Base-by-base conservation (phyloP, 2,113 vertebrate genomes). In the Ptychochromis oligacanthus region DNA sequence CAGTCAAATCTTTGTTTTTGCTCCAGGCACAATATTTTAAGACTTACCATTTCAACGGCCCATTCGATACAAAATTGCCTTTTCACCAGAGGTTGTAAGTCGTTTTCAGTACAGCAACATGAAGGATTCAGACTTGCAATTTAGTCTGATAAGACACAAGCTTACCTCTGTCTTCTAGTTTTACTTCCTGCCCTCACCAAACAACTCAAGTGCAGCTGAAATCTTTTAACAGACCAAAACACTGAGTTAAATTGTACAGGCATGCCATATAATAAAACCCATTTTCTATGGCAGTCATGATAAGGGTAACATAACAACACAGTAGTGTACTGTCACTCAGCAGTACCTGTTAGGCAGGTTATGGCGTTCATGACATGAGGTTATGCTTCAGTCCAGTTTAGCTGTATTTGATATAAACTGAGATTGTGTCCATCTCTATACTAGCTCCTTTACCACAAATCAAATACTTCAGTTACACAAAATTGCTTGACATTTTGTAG, bases 401-500 rank as follows among this genome's bases (percentile, higher is more conserved):
- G 81, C 80, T 81, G 31, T 80, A 87, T 54, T 86, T 80, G 56
- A 87, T 85, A 77, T 77, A 86, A 87, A 85, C 74, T 20, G 64
- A 86, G 79, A 88, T 90, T 87, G 75, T 59, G 81, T 75, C 84
- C 82, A 65, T 82, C 82, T 83, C 74, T 60, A 72, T 54, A 65
- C 74, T 84, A 24, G 38, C 40, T 14, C 24, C 88, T 85, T 61
- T 54, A 59, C 79, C 59, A 89, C 67, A 87, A 91, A 93, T 92
- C 84, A 85, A 86, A 93, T 88, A 86, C 86, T 89, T 77, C 57
- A 92, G 83, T 89, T 88, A 87, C 87, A 87, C 89, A 89, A 93
- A 94, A 94, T 90, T 86, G 92, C 89, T 92, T 94, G 91, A 94
- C 91, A 93, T 91, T 93, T 93, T 91, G 88, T 83, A 82, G 77